Evolutionary conservation across 2,888 invertebrate species (phyloP).

Genomic region (Listrodromus nycthemerus): DNA sequence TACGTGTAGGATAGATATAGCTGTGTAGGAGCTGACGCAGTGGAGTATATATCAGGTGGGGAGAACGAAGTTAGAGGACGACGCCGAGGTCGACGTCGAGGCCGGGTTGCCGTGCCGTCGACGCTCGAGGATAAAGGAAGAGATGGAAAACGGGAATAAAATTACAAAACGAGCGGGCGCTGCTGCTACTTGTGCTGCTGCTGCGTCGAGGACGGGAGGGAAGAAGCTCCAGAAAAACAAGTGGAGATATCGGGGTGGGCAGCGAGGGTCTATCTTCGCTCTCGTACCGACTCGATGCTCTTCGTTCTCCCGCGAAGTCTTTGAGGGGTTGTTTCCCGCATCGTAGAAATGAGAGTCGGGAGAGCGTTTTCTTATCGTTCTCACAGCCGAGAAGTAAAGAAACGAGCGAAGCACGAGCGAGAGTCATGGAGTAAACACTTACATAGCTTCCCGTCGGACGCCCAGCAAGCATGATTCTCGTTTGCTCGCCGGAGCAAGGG

Average conservation of each 20-base stretch:
- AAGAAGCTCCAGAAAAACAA: slow-evolving; percentile 62
- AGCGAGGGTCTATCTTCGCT: slow-evolving; percentile 25
- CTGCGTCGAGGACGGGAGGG: slow-evolving; percentile 10
- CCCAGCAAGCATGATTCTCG: slow-evolving; percentile 31
- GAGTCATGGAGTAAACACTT: slow-evolving; percentile 64
- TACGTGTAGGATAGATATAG: slow-evolving; percentile 22
- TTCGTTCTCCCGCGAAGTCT: slow-evolving; percentile 13
- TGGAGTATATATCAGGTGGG: slow-evolving; percentile 33
- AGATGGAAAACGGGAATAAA: slow-evolving; percentile 74
- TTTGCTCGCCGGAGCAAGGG: slow-evolving; percentile 40
- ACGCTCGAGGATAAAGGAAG: slow-evolving; percentile 57
- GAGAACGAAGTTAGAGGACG: slow-evolving; percentile 49
- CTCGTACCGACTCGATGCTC: slow-evolving; percentile 11
- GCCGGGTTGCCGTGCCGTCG: slow-evolving; percentile 34
- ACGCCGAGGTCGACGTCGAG: slow-evolving; percentile 40
- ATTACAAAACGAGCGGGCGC: slow-evolving; percentile 73
- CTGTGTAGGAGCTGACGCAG: slow-evolving; percentile 14
- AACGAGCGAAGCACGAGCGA: slow-evolving; percentile 42
- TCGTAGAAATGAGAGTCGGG: slow-evolving; percentile 53
- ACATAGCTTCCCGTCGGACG: slow-evolving; percentile 57
- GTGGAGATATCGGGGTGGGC: slow-evolving; percentile 60
- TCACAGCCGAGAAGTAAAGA: slow-evolving; percentile 42
- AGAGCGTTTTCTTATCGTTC: slow-evolving; percentile 61
- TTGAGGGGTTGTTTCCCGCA: slow-evolving; percentile 49
- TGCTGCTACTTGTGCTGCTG: slow-evolving; percentile 15